These are phyloP conservation scores for Ferrisia virgata DNA, from an alignment of 2,888 invertebrate genomes.

Conservation along the genomic window DNA sequence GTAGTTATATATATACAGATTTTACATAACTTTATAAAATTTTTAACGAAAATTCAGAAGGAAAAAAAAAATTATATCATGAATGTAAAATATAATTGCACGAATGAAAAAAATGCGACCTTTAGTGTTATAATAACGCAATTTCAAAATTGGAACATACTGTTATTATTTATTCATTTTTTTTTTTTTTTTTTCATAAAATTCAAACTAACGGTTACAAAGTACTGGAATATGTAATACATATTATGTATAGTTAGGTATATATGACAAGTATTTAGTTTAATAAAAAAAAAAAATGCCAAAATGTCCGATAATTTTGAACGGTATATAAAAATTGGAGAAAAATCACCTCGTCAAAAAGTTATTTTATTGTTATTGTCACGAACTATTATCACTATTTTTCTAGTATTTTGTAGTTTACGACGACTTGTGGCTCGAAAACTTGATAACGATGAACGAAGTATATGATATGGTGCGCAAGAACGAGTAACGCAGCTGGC, in stretches of 20 bases:
- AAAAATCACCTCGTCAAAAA: neutral
- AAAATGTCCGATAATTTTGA: neutral
- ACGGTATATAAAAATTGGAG: too few species aligned
- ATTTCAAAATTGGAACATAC: neutral
- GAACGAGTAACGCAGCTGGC: neutral
- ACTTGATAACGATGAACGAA: too few species aligned
- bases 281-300: neutral
- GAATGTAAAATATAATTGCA: slow-evolving; percentile 10
- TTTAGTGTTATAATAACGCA: neutral
- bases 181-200: neutral
- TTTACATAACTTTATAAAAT: neutral
- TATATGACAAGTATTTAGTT: neutral
- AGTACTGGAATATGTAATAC: too few species aligned
- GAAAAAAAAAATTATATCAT: neutral
- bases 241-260: too few species aligned
- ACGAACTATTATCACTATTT: slow-evolving; percentile 15
- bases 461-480: neutral
- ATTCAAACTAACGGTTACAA: neutral
- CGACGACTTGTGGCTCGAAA: neutral
- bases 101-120: neutral
- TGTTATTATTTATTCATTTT: neutral
- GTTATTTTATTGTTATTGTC: slow-evolving; percentile 16
- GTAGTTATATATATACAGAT: neutral
- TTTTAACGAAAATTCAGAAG: neutral
- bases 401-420: slow-evolving; percentile 6